Conservation (phyloP, 2,888 invertebrate species). For the Hemithea aestivaria region DNA sequence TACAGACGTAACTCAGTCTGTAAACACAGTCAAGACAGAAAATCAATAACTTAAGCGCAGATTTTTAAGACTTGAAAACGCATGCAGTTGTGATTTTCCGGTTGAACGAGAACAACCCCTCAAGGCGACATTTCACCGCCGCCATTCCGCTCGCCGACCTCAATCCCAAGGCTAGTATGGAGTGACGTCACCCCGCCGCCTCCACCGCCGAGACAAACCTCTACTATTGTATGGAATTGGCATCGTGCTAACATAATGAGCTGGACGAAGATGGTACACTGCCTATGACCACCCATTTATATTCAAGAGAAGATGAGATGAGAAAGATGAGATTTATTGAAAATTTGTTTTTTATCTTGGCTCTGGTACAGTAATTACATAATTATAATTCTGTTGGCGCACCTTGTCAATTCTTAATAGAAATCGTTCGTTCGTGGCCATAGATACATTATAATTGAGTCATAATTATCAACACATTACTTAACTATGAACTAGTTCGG, state of each 20-base stretch:
- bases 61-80: constrained; percentile 30
- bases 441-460: too few relatives aligned
- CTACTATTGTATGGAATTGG: constrained; percentile 68
- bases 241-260: constrained; percentile 61
- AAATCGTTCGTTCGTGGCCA: too few relatives aligned
- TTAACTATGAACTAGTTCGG: not conserved
- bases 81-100: constrained; percentile 46
- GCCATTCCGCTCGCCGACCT: constrained; percentile 67
- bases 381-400: too few relatives aligned
- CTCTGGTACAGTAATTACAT: too few relatives aligned
- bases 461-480: not conserved
- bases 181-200: constrained; percentile 60
- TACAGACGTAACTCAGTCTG: not conserved
- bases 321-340: too few relatives aligned
- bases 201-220: constrained; percentile 35
- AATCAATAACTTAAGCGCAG: constrained; percentile 14
- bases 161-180: constrained; percentile 69
- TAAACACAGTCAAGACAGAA: not conserved
- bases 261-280: constrained; percentile 57
- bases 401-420: too few relatives aligned
- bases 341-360: too few relatives aligned
- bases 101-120: constrained; percentile 53
- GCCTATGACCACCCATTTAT: constrained; percentile 20
- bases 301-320: too few relatives aligned
- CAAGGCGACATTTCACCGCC: constrained; percentile 66